Conservation (phyloP, 2,888 invertebrate species). For the Willowsia nigromaculata region DNA sequence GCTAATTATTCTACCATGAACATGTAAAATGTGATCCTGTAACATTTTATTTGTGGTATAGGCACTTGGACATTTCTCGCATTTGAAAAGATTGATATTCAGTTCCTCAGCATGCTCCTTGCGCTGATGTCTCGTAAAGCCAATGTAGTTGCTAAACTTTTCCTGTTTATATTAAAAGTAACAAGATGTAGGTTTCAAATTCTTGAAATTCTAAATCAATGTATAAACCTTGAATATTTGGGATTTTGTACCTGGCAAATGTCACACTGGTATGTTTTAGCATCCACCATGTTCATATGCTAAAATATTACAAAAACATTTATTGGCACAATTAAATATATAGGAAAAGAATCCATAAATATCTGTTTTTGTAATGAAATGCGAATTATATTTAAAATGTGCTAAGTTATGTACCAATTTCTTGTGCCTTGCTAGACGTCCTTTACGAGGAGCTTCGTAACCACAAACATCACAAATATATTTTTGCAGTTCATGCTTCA, state of each 20-base stretch:
- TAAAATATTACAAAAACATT: no score
- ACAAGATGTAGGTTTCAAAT: background rate
- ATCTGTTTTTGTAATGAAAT: no score
- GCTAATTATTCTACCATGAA: background rate
- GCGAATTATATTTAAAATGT: background rate
- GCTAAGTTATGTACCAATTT: background rate
- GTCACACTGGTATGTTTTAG: background rate
- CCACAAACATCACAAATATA: background rate
- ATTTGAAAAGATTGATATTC: background rate
- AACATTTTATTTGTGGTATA: slow-evolving; percentile 1
- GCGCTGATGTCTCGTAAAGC: background rate
- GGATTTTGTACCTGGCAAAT: background rate
- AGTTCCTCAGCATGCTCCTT: background rate
- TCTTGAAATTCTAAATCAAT: no score
- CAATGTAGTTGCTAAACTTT: background rate
- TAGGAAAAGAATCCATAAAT: no score
- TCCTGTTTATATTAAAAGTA: background rate
- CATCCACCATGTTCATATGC: background rate
- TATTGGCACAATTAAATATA: background rate
- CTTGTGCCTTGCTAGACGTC: background rate
- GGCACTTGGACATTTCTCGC: background rate
- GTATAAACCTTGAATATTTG: no score
- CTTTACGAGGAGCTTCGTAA: background rate
- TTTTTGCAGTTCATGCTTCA: background rate
- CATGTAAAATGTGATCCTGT: background rate